phyloP scores from a whole-genome alignment of 1,140 invertebrate genomes.

The Periplaneta americana region DNA sequence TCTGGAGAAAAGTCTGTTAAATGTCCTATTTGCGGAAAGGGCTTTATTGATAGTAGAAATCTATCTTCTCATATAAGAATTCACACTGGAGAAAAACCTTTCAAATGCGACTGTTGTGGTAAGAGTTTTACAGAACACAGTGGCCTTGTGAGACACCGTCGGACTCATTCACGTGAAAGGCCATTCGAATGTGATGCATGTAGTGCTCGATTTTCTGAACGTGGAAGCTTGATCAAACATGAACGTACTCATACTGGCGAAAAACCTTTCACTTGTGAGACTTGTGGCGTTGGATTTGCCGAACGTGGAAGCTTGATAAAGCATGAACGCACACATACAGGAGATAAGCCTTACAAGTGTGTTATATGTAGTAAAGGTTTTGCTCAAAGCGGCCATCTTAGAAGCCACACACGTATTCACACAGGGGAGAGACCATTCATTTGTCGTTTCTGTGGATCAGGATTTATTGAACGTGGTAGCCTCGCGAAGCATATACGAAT shows the following conservation, averaged over 20 bases:
- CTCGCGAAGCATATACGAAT: not conserved
- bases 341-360: conserved; percentile 4
- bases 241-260: not conserved
- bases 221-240: not conserved
- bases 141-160: no score
- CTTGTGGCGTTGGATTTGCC: not conserved
- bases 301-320: not conserved
- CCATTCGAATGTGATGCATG: not conserved
- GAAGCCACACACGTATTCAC: not conserved
- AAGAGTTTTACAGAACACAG: no score
- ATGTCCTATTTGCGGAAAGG: no score
- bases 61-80: no score
- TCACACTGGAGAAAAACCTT: no score
- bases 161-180: not conserved
- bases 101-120: no score
- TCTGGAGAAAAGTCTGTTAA: no score
- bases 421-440: conserved; percentile 4
- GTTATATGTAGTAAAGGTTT: not conserved
- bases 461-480: not conserved
- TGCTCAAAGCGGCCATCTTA: not conserved
- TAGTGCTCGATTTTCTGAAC: not conserved
- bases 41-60: no score
- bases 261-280: not conserved
- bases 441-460: not conserved
- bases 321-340: conserved; percentile 2